phyloP scores from a whole-genome alignment of 1,140 invertebrate genomes.

The Euschistus heros region DNA sequence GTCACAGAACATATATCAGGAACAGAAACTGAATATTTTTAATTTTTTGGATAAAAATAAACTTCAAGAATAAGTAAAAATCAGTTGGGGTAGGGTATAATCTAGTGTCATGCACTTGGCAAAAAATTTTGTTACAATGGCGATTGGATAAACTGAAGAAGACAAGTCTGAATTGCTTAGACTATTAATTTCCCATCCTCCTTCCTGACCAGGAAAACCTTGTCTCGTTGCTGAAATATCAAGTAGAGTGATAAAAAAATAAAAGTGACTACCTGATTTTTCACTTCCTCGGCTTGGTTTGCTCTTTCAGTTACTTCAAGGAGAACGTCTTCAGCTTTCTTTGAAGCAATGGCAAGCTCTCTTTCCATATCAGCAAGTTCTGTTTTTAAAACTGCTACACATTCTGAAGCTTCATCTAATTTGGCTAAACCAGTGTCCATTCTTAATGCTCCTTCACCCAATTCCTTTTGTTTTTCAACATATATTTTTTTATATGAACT shows the following conservation, averaged over 20 bases:
- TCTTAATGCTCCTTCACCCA: constrained; percentile 75
- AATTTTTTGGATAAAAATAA: too few species aligned
- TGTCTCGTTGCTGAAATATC: too few species aligned
- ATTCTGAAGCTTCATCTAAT: constrained; percentile 84
- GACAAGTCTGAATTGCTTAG: too few species aligned
- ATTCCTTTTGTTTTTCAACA: constrained; percentile 72
- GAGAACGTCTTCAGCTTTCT: constrained; percentile 76
- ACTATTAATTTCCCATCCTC: too few species aligned
- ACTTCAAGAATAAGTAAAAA: too few species aligned
- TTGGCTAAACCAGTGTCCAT: constrained; percentile 92
- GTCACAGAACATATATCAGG: too few species aligned
- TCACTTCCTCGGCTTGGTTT: constrained; percentile 87
- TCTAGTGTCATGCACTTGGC: too few species aligned
- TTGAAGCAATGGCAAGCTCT: constrained; percentile 76
- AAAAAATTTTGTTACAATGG: background rate
- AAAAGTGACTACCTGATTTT: constrained; percentile 58
- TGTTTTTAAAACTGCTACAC: constrained; percentile 80
- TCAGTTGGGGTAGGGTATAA: too few species aligned
- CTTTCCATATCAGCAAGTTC: constrained; percentile 90
- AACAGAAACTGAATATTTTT: too few species aligned
- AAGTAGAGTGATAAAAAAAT: constrained; percentile 41
- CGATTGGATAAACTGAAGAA: too few species aligned
- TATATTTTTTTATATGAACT: constrained; percentile 92
- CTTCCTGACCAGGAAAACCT: too few species aligned
- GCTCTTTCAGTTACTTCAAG: constrained; percentile 82